phyloP scores from a whole-genome alignment of 2,888 invertebrate species.

The Archaeoteleia sp. region DNA sequence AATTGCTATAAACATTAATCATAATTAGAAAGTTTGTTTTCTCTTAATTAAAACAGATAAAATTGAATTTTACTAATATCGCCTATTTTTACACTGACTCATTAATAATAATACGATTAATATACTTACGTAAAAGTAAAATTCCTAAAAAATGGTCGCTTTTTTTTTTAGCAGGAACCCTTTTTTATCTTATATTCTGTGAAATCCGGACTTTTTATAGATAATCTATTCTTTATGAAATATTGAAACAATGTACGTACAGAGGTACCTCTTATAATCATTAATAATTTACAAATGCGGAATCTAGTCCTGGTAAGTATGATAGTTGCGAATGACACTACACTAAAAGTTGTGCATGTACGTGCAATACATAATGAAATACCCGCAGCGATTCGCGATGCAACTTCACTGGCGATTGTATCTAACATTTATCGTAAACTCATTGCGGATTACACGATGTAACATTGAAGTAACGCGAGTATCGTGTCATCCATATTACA shows the following conservation, averaged over 20 bases:
- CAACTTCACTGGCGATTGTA: slow-evolving; percentile 45
- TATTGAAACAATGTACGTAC: slow-evolving; percentile 43
- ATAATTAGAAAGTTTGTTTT: too few species aligned
- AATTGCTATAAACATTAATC: too few species aligned
- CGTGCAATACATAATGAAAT: slow-evolving; percentile 49
- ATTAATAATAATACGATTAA: too few species aligned
- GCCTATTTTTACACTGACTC: too few species aligned
- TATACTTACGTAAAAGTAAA: slow-evolving; percentile 10
- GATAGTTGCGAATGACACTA: slow-evolving; percentile 50
- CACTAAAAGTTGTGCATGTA: slow-evolving; percentile 45
- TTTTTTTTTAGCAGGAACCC: slow-evolving; percentile 12
- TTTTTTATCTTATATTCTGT: slow-evolving; percentile 18
- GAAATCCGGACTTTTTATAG: slow-evolving; percentile 39
- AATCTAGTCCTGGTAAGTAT: slow-evolving; percentile 52
- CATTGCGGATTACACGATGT: slow-evolving; percentile 50
- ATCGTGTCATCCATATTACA: slow-evolving; percentile 49
- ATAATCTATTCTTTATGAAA: slow-evolving; percentile 42
- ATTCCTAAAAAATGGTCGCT: slow-evolving; percentile 12
- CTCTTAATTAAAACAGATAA: too few species aligned
- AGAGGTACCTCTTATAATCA: slow-evolving; percentile 42
- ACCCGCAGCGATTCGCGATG: slow-evolving; percentile 43
- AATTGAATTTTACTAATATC: too few species aligned
- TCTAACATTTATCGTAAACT: slow-evolving; percentile 53
- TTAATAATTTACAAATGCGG: slow-evolving; percentile 50
- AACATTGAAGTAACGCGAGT: slow-evolving; percentile 49